phyloP scores from a whole-genome alignment of 2,888 invertebrate genomes.

The Lithophane socia region DNA sequence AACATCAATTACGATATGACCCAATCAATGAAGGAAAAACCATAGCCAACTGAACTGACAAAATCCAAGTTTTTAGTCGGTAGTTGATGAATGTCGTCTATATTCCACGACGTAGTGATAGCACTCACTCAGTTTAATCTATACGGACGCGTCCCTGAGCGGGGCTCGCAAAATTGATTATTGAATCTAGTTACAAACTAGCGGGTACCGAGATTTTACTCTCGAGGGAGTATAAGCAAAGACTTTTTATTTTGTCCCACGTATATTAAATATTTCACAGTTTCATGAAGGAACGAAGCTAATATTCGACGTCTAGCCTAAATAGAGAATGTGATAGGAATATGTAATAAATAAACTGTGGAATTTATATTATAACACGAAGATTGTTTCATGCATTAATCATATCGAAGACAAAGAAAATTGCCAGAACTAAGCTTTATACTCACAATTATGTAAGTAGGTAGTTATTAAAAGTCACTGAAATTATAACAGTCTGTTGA shows the following conservation, averaged over 20 bases:
- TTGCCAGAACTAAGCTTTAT: slow-evolving; percentile 25
- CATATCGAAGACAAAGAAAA: slow-evolving; percentile 47
- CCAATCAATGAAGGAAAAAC: slow-evolving; percentile 3
- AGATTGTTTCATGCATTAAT: slow-evolving; percentile 49
- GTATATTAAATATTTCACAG: slow-evolving; percentile 30
- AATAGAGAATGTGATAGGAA: slow-evolving; percentile 27
- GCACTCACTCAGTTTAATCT: slow-evolving; percentile 50
- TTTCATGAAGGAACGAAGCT: slow-evolving; percentile 16
- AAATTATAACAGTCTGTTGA: slow-evolving; percentile 54
- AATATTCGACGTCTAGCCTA: slow-evolving; percentile 35
- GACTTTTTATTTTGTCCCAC: slow-evolving; percentile 48
- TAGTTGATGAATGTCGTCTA: slow-evolving; percentile 35
- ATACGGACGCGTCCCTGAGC: slow-evolving; percentile 71
- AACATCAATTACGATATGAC: neutral
- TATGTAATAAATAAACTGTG: slow-evolving; percentile 56
- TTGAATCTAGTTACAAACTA: slow-evolving; percentile 89
- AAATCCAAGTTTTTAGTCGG: slow-evolving; percentile 11
- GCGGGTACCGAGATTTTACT: slow-evolving; percentile 78
- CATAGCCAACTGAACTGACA: slow-evolving; percentile 7
- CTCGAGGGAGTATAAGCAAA: slow-evolving; percentile 51
- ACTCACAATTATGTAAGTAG: slow-evolving; percentile 11
- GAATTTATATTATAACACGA: slow-evolving; percentile 53
- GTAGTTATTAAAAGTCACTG: slow-evolving; percentile 16
- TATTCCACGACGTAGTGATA: slow-evolving; percentile 11
- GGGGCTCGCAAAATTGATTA: slow-evolving; percentile 86